Evolutionary conservation across 2,888 invertebrate genomes (phyloP), one percentile per base, ranked within the genome.

Genomic region (Trissolcus brochymenae): DNA sequence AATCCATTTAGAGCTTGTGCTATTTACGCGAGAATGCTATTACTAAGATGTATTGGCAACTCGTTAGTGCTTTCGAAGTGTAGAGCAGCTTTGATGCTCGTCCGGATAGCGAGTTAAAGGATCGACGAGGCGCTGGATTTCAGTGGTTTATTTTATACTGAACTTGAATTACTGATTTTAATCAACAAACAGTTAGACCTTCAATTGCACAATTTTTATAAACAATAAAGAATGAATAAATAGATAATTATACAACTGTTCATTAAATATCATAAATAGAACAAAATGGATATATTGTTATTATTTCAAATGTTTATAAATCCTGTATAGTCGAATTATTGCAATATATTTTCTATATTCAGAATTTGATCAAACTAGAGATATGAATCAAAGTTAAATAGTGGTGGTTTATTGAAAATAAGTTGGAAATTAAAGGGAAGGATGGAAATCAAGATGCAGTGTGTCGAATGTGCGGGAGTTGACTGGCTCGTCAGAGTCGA

Each of bases 11-110:
- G 35, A 41, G 61, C 50, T 56, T 29, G 29, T 17, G 49, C 50
- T 49, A 55, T 70, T 67, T 70, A 54, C 70, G 55, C 25, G 70
- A 70, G 49, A 70, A 62, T 53, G 61, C 62, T 62, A 62, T 62
- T 62, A 50, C 70, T 62, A 62, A 70, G 61, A 62, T 56, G 61
- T 62, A 55, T 70, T 61, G 55, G 70, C 49, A 56, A 62, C 56
- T 70, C 55, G 70, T 61, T 61, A 60, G 41, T 40, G 53, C 61
- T 19, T 51, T 40, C 29, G 29, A 29, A 29, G 29, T 29, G 29
- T 9, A 29, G 49, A 50, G 51, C 46, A 13, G 21, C 1, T 40
- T 25, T 25, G 57, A 57, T 55, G 41, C 40, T 57, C 41, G 41
- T 41, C 43, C 29, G 29, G 29, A 29, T 29, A 29, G 29, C 29